Evolutionary conservation across 2,113 vertebrate species (phyloP), one percentile per base, ranked within the genome.

Genomic region (Rhagologus leucostigma): DNA sequence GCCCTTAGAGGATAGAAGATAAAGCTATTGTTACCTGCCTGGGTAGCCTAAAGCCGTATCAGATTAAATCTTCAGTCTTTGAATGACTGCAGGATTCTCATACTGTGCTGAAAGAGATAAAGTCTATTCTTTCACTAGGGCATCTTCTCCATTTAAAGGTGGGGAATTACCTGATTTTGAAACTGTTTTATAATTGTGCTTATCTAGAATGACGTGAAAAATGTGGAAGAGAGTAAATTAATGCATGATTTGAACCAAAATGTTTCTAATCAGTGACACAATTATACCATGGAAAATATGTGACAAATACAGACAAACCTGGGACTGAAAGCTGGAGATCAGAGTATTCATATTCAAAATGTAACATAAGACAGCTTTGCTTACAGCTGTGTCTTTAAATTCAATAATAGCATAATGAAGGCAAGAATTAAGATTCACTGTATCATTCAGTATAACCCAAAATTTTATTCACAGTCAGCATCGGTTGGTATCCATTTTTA

Each of bases 21-120:
- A 90, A 96, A 96, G 93, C 94, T 87, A 77, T 94, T 97, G 94
- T 96, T 93, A 90, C 87, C 89, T 94, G 78, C 82, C 64, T 67
- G 84, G 80, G 67, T 85, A 85, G 94, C 93, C 96, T 94, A 69
- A 87, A 94, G 89, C 78, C 1, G 2, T 39, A 90, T 32, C 75
- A 63, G 93, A 96, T 96, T 95, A 96, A 74, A 94, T 91, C 84
- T 89, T 68, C 30, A 35, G 62, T 75, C 75, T 94, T 87, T 95
- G 74, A 96, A 94, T 87, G 77, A 29, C 80, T 63, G 3, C 27
- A 56, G 84, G 87, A 73, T 83, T 89, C 84, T 91, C 35, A 30
- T 42, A 53, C 35, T 79, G 55, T 63, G 78, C 63, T 87, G 53
- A 50, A 87, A 91, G 57, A 94, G 70, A 56, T 75, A 55, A 87